Base-by-base conservation (phyloP, 1,140 invertebrate species). In the Teleopsis dalmanni region DNA sequence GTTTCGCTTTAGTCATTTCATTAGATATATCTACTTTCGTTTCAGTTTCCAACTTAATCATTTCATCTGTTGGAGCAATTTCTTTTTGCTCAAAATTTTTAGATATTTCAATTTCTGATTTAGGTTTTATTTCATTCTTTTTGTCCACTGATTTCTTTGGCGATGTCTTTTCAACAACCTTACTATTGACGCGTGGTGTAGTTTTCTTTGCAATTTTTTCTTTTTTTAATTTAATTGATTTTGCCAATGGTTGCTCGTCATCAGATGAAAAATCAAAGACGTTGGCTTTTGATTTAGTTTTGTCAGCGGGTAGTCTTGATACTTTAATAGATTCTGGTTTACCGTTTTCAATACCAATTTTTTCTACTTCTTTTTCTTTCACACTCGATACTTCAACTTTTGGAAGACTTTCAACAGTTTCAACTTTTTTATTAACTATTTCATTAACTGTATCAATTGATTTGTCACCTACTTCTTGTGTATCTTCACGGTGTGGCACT, bases 201-300 rank as follows among this genome's bases (percentile, higher is more conserved):
- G 23, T 22, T 23, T 66, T 45, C 22, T 60, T 64, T 0, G 43
- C 2, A 2, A 37, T 22, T n/a, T 66, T 47, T 27, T 57, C 60
- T 23, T 70, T 65, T 46, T 61, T 71, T 38, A 69, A 53, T 36
- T 70, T 68, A 6, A 68, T 59, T n/a, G 66, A 53, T 51, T 72
- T 73, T 42, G 61, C 56, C 49, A 70, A 45, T 13, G 72, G 71
- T 55, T 74, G 65, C 33, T 73, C 65, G 47, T 73, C 70, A 29
- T 73, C 70, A 0, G 72, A 72, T 26, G 70, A 70, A 26, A 71
- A 73, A 45, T 74, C 73, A 34, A 71, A 71, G 14, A 68, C 62
- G 43, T 69, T 64, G 33, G 31, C 25, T n/a, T 44, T 42, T 36
- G 36, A 19, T 43, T 54, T 51, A 33, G 33, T 44, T 38, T 52